These are phyloP conservation scores for Onychostruthus taczanowskii DNA, from an alignment of 2,113 vertebrate species.

Conservation along the genomic window DNA sequence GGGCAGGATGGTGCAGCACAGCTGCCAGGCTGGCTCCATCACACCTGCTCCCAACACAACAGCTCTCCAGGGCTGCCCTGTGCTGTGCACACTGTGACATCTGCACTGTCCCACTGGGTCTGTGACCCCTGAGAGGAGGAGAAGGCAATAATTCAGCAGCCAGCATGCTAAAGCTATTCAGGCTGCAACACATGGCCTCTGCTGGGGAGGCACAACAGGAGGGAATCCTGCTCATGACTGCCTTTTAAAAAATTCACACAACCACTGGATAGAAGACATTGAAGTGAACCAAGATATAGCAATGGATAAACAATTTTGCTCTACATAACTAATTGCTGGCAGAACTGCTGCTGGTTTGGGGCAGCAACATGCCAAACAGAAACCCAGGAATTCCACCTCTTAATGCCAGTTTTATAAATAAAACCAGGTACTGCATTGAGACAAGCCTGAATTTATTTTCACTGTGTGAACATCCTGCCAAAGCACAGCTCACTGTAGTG, in stretches of 20 bases:
- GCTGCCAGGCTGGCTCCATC: background rate
- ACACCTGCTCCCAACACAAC: background rate
- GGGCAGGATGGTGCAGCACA: background rate
- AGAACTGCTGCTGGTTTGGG: background rate
- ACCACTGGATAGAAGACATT: background rate
- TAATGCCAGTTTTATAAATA: background rate
- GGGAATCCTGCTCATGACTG: background rate
- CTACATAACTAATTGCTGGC: background rate
- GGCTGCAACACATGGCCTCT: background rate
- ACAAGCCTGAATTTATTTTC: background rate
- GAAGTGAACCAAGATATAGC: background rate
- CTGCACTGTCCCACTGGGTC: accelerated
- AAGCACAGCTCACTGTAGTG: background rate
- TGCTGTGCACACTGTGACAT: background rate
- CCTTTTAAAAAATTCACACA: background rate
- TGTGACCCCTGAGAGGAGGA: background rate
- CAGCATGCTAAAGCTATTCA: background rate
- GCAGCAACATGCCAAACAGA: background rate
- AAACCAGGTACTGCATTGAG: background rate
- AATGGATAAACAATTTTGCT: background rate
- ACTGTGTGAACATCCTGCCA: background rate
- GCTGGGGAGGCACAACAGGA: background rate
- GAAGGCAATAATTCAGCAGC: background rate
- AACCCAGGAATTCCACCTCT: background rate
- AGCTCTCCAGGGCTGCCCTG: background rate